Evolutionary conservation across 2,113 vertebrate genomes (phyloP).

Genomic region (Sialia sialis): DNA sequence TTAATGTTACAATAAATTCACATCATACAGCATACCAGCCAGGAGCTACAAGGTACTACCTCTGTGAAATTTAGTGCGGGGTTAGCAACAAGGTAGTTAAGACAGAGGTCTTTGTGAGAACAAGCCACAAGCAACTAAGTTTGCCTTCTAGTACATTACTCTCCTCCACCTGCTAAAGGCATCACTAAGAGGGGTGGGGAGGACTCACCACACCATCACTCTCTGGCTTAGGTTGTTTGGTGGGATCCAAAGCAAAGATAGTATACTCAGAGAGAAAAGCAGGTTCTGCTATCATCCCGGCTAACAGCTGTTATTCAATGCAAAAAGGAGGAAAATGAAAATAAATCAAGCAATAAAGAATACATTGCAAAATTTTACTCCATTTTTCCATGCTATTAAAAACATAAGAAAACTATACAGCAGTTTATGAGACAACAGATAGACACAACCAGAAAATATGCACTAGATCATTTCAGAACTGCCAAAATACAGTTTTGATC

Average conservation of each 20-base stretch:
- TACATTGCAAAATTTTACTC: background rate
- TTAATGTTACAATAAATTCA: constrained; percentile 33
- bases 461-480: background rate
- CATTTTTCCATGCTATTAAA: background rate
- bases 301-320: constrained; percentile 91
- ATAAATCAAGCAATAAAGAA: constrained; percentile 74
- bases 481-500: background rate
- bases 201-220: constrained; percentile 94
- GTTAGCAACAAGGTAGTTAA: constrained; percentile 75
- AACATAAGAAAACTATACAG: background rate
- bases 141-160: constrained; percentile 64
- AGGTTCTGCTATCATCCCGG: constrained; percentile 98
- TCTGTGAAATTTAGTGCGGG: constrained; percentile 74
- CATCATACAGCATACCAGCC: constrained; percentile 67
- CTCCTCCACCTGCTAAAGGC: constrained; percentile 76
- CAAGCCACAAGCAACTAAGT: constrained; percentile 79
- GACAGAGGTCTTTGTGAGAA: constrained; percentile 78
- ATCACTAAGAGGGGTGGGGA: constrained; percentile 70
- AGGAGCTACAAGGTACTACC: constrained; percentile 36
- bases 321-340: constrained; percentile 80
- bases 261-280: constrained; percentile 99
- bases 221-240: constrained; percentile 89
- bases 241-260: constrained; percentile 99
- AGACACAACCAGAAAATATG: background rate
- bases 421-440: background rate